A percentile compares a stretch with the other conserved stretches of the same genome.
These are phyloP conservation scores for Dendrocopos noguchii DNA, from an alignment of 2,113 vertebrate genomes.

Conservation along the genomic window DNA sequence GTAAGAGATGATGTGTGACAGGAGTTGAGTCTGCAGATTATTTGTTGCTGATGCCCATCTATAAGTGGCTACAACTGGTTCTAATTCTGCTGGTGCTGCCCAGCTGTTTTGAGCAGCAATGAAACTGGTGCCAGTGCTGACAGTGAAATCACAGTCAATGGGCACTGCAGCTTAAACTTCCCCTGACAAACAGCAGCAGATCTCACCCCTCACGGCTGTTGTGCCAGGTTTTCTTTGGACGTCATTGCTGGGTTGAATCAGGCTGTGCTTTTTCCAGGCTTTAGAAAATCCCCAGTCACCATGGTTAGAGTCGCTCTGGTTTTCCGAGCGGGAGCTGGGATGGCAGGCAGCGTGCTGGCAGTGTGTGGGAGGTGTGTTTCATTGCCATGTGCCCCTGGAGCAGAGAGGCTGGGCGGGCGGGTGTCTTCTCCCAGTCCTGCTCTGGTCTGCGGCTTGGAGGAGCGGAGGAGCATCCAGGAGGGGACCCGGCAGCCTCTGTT, in stretches of 20 bases:
- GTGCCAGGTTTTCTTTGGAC: background rate
- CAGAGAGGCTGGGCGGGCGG: background rate
- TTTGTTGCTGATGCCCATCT: background rate
- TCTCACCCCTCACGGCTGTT: background rate
- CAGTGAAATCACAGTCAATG: background rate
- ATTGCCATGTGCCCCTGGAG: conserved; percentile 41
- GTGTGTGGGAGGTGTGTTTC: conserved; percentile 32
- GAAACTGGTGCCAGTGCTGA: conserved; percentile 38
- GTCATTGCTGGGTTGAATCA: background rate
- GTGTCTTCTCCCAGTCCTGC: background rate
- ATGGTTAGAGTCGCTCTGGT: background rate
- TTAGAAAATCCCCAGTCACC: background rate
- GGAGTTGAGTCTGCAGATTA: background rate
- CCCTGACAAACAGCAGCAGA: background rate
- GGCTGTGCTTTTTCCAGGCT: background rate
- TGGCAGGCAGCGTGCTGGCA: background rate
- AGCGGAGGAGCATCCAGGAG: background rate
- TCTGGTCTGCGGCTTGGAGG: background rate
- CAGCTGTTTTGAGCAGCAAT: background rate
- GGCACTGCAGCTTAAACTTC: background rate
- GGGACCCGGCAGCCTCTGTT: background rate
- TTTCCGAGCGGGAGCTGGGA: background rate
- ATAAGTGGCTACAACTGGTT: background rate
- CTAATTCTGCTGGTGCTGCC: background rate
- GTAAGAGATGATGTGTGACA: background rate